Conservation (phyloP, 2,113 vertebrate genomes). For the Pitta sordida region DNA sequence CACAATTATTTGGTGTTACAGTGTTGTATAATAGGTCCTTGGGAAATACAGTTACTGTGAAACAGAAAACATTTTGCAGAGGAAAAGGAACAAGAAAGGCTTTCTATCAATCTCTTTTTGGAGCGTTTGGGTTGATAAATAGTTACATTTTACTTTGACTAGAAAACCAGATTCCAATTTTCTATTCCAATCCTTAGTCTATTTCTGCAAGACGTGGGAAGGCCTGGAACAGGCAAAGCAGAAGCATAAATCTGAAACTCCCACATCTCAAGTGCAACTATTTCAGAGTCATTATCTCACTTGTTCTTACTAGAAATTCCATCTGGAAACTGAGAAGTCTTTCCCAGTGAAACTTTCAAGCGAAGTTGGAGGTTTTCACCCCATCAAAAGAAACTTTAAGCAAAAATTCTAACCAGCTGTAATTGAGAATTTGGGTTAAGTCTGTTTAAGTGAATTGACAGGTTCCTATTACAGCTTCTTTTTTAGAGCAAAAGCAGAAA, state of each 20-base stretch:
- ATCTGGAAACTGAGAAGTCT: conserved; percentile 3
- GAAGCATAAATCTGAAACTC: conserved; percentile 15
- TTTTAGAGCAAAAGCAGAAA: neutral
- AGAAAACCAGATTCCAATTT: neutral
- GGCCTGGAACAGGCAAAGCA: conserved; percentile 43
- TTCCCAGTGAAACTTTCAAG: neutral
- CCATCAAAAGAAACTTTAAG: neutral
- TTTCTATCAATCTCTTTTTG: neutral
- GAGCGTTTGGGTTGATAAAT: neutral
- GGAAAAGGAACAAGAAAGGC: neutral
- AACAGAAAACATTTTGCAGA: neutral
- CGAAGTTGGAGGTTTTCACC: neutral
- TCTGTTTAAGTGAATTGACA: neutral
- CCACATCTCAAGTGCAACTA: neutral
- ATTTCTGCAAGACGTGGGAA: conserved; percentile 41
- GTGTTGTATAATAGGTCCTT: neutral
- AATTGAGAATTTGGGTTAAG: neutral
- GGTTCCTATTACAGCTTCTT: neutral
- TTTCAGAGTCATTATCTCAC: neutral
- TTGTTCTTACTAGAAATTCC: conserved; percentile 2
- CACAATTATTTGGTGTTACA: neutral
- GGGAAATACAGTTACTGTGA: too few species aligned
- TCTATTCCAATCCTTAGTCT: neutral
- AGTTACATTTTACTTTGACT: conserved; percentile 10
- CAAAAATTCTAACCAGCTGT: neutral